These are phyloP conservation scores for Nesoenas mayeri DNA, from an alignment of 2,113 vertebrate genomes.

Conservation along the genomic window DNA sequence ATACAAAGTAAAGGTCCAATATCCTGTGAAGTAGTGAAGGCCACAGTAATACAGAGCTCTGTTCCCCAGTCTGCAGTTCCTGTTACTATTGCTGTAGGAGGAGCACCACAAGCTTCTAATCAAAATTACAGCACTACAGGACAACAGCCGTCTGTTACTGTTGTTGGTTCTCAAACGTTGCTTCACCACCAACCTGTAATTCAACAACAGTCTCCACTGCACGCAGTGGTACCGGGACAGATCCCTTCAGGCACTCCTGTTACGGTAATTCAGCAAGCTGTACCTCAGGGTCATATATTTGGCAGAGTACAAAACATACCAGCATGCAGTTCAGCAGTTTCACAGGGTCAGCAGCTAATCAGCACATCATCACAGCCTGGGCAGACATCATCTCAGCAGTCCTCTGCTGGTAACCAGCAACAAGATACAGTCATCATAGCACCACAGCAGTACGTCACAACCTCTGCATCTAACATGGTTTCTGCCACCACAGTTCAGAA, in stretches of 20 bases:
- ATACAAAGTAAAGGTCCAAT: conserved; percentile 83
- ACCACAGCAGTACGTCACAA: conserved; percentile 82
- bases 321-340: conserved; percentile 84
- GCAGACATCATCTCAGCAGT: conserved; percentile 79
- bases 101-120: conserved; percentile 74
- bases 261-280: conserved; percentile 92
- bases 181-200: conserved; percentile 88
- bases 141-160: conserved; percentile 71
- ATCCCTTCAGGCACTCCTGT: conserved; percentile 89
- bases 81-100: conserved; percentile 78
- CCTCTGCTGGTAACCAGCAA: conserved; percentile 78
- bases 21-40: conserved; percentile 83
- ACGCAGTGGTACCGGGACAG: conserved; percentile 82
- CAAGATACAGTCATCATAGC: conserved; percentile 86
- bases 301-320: conserved; percentile 90
- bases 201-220: conserved; percentile 79
- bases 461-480: conserved; percentile 79
- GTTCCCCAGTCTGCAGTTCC: conserved; percentile 79
- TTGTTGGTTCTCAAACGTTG: conserved; percentile 80
- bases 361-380: conserved; percentile 76
- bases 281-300: conserved; percentile 91
- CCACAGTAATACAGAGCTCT: conserved; percentile 85
- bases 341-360: conserved; percentile 84
- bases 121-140: conserved; percentile 85
- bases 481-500: conserved; percentile 86